A percentile compares a stretch with the other conserved stretches of the same genome.
phyloP scores from a whole-genome alignment of 1,140 invertebrate genomes.

The Hyphantria cunea region DNA sequence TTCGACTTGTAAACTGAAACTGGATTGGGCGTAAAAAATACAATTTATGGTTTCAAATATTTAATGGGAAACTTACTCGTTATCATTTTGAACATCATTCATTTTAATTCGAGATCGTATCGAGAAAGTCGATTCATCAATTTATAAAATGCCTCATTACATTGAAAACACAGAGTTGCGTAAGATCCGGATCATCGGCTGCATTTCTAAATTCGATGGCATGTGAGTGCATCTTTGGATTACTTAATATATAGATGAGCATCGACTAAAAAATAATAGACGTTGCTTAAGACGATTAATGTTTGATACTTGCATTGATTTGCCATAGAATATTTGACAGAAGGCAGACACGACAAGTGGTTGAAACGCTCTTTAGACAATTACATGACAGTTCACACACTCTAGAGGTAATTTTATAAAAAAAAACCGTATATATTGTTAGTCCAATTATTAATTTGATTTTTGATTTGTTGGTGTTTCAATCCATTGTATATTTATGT shows the following conservation, averaged over 20 bases:
- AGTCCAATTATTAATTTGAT: too few relatives aligned
- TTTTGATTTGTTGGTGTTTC: too few relatives aligned
- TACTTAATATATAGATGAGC: conserved; percentile 31
- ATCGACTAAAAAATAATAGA: conserved; percentile 19
- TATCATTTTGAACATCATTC: conserved; percentile 50
- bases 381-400: too few relatives aligned
- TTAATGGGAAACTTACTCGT: conserved; percentile 24
- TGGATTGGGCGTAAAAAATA: neutral
- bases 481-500: too few relatives aligned
- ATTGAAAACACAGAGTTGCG: conserved; percentile 43
- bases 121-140: conserved; percentile 45
- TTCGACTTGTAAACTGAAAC: conserved; percentile 51
- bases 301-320: conserved; percentile 8
- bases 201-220: conserved; percentile 26
- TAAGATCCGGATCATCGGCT: conserved; percentile 33
- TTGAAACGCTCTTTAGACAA: neutral
- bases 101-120: conserved; percentile 47
- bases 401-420: too few relatives aligned
- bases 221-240: conserved; percentile 27
- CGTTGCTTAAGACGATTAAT: conserved; percentile 23
- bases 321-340: conserved; percentile 4
- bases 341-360: conserved; percentile 4
- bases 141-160: conserved; percentile 60
- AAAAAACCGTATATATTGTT: neutral
- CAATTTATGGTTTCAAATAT: conserved; percentile 1